These are phyloP conservation scores for Polyommatus icarus DNA, from an alignment of 2,888 invertebrate species.

Conservation along the genomic window DNA sequence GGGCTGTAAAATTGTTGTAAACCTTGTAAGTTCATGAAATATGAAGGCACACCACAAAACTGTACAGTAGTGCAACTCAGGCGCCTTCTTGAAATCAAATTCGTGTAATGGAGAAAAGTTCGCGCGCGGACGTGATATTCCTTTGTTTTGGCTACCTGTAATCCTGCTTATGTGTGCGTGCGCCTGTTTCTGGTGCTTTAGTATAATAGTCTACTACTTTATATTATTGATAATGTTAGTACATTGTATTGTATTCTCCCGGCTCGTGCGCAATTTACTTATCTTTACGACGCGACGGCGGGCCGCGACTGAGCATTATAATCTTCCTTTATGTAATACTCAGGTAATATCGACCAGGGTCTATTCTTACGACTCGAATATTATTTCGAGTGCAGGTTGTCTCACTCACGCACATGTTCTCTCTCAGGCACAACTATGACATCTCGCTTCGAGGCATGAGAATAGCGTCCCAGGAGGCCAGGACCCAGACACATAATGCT, in stretches of 20 bases:
- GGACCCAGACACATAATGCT: background rate
- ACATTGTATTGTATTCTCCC: constrained; percentile 5
- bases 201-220: no score
- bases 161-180: no score
- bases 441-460: background rate
- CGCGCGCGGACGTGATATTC: no score
- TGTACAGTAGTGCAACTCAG: background rate
- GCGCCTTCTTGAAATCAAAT: background rate
- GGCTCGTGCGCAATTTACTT: constrained; percentile 20
- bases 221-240: background rate
- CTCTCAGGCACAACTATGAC: background rate
- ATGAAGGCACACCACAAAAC: background rate
- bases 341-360: constrained; percentile 10
- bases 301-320: constrained; percentile 9
- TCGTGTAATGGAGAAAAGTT: background rate
- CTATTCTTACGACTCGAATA: background rate
- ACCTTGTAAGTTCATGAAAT: constrained; percentile 3
- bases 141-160: no score
- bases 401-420: background rate
- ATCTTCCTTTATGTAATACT: constrained; percentile 6
- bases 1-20: constrained; percentile 1
- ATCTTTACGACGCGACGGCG: constrained; percentile 2
- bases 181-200: no score
- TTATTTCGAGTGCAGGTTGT: background rate
- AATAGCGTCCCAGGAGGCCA: background rate